phyloP scores from a whole-genome alignment of 2,797 vertebrate genomes.

The Betta splendens region DNA sequence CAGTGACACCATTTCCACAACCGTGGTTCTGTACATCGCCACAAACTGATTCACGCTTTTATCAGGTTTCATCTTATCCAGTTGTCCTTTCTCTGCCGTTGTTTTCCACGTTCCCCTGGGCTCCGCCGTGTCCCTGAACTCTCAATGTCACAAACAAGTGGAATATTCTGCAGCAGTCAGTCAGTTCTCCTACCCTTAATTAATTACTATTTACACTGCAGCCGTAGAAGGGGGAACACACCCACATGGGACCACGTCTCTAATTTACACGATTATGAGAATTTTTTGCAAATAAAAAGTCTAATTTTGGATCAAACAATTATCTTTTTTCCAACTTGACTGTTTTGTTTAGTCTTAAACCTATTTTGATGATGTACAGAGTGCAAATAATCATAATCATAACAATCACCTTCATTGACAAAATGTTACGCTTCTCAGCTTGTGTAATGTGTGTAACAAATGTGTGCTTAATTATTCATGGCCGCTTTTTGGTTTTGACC shows the following conservation, averaged over 20 bases:
- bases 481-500: conserved; percentile 95
- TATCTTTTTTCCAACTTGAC: no score
- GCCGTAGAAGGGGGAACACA: background rate
- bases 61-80: no score
- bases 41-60: no score
- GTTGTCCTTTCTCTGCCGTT: background rate
- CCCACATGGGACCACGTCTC: no score
- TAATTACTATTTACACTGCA: background rate
- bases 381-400: background rate
- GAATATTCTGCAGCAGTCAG: no score
- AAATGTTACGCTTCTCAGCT: conserved; percentile 25
- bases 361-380: no score
- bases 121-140: no score
- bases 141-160: no score
- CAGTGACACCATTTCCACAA: background rate
- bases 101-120: background rate
- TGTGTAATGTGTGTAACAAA: conserved; percentile 1
- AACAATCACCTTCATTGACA: background rate
- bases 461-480: conserved; percentile 36
- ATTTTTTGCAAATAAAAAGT: no score
- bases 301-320: no score
- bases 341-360: no score
- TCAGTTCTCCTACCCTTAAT: background rate
- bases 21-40: background rate
- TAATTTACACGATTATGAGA: no score